Percentiles rank a stretch among this genome's conserved stretches.
These are phyloP conservation scores for Grammomys surdaster DNA, from an alignment of 2,113 vertebrate genomes.

Conservation along the genomic window DNA sequence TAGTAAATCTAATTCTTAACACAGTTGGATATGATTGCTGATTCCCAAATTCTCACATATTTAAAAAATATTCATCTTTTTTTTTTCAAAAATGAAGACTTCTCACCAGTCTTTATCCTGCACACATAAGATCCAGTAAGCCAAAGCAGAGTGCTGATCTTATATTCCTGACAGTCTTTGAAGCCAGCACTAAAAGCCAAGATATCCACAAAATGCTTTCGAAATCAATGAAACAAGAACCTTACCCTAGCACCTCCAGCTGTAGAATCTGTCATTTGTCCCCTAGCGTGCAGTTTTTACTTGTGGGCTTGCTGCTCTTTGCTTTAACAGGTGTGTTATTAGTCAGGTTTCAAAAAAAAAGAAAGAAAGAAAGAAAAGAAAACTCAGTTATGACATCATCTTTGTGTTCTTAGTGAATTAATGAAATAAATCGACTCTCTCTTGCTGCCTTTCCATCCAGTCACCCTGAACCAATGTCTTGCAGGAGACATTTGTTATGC, in stretches of 20 bases:
- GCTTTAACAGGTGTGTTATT: neutral
- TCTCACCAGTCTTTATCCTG: neutral
- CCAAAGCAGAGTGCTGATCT: neutral
- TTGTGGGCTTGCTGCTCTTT: neutral
- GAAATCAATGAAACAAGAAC: neutral
- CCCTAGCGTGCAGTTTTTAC: neutral
- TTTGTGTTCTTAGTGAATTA: neutral
- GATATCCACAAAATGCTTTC: neutral
- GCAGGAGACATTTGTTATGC: neutral
- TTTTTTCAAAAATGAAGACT: constrained; percentile 29
- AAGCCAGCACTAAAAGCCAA: constrained; percentile 8
- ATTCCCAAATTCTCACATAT: neutral
- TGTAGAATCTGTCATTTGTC: neutral
- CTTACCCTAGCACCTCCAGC: neutral
- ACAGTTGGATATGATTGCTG: neutral
- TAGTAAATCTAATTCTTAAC: neutral
- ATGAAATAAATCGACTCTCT: neutral
- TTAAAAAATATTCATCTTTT: neutral
- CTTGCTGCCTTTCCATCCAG: neutral
- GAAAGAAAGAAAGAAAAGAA: neutral
- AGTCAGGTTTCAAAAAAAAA: neutral
- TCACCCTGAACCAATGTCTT: neutral
- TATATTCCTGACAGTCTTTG: neutral
- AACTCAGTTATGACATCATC: neutral
- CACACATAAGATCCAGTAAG: neutral